Evolutionary conservation across 2,113 vertebrate genomes (phyloP).

Genomic region (Chrysochloris asiatica): DNA sequence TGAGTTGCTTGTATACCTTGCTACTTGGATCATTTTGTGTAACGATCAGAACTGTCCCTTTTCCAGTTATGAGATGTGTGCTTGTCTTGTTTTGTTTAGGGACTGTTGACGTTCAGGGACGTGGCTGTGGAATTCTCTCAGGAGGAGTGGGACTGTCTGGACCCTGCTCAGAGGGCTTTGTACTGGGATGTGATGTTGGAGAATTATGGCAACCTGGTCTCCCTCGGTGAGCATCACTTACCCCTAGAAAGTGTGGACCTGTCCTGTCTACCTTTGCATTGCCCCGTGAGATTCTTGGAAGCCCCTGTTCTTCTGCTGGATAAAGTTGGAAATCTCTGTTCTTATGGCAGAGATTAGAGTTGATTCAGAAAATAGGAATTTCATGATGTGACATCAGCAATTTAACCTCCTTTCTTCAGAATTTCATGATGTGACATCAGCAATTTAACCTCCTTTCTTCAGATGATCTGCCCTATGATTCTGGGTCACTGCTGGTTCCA

Average conservation of each 20-base stretch:
- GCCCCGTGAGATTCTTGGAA: neutral
- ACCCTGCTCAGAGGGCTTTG: neutral
- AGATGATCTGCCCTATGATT: neutral
- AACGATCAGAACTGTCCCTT: neutral
- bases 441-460: neutral
- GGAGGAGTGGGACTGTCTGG: slow-evolving; percentile 39
- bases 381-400: neutral
- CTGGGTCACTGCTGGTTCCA: neutral
- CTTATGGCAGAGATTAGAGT: neutral
- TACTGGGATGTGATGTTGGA: neutral
- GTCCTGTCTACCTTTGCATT: neutral
- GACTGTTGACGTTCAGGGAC: neutral
- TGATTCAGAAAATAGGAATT: neutral
- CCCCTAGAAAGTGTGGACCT: neutral
- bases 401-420: neutral
- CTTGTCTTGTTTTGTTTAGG: neutral
- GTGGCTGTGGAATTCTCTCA: neutral
- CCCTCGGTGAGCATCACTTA: neutral
- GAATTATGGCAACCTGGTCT: neutral
- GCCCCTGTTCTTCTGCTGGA: neutral
- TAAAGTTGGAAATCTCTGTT: neutral
- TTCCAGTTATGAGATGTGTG: neutral
- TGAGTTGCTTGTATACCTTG: neutral
- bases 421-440: neutral
- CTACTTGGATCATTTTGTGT: neutral